A percentile compares a stretch with the other conserved stretches of the same genome.
Conservation (phyloP, 1,140 invertebrate genomes). For the Zaprionus gabonicus region DNA sequence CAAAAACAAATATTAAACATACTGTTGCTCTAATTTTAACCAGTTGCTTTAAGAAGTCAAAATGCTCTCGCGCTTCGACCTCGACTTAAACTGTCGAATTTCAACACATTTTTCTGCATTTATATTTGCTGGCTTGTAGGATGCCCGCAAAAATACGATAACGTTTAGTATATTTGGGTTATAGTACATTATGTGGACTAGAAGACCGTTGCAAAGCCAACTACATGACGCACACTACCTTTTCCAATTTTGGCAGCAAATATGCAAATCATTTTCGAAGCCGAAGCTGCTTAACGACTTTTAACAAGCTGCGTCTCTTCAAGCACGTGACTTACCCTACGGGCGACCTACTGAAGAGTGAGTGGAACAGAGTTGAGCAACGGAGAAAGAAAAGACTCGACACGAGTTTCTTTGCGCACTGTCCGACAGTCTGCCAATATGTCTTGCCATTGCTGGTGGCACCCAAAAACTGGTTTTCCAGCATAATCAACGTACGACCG, state of each 20-base stretch:
- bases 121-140: no score
- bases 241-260: slow-evolving; percentile 8
- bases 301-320: slow-evolving; percentile 17
- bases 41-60: neutral
- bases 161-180: neutral
- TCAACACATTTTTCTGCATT: neutral
- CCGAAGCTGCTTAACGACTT: slow-evolving; percentile 10
- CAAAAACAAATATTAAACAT: no score
- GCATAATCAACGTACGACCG: slow-evolving; percentile 35
- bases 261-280: slow-evolving; percentile 35
- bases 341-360: slow-evolving; percentile 27
- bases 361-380: neutral
- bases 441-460: neutral
- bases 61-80: neutral
- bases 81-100: neutral
- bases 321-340: slow-evolving; percentile 32
- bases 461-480: slow-evolving; percentile 41
- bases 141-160: neutral
- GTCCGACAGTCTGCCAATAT: neutral
- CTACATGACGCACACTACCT: slow-evolving; percentile 15
- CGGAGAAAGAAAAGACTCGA: neutral
- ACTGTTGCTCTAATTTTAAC: no score
- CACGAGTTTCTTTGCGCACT: neutral
- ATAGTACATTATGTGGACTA: neutral
- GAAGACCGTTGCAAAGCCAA: neutral